Conservation (phyloP, 2,113 vertebrate genomes). For the Ancistrus triradiatus region DNA sequence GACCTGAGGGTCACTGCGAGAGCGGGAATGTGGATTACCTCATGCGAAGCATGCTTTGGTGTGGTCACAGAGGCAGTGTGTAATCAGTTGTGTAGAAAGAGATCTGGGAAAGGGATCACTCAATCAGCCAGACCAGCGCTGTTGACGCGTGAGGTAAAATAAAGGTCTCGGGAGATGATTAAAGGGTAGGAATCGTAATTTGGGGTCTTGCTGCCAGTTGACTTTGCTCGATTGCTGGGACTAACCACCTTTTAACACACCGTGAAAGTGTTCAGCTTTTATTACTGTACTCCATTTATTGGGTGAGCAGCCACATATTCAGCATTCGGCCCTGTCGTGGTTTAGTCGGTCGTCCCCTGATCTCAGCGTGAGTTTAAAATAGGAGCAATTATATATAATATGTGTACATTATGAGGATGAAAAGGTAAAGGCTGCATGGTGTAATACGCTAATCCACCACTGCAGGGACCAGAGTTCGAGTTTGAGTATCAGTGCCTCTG, state of each 20-base stretch:
- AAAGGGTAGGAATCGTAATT: conserved; percentile 53
- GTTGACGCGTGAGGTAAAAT: conserved; percentile 27
- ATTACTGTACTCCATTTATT: too few species aligned
- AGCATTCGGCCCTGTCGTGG: too few species aligned
- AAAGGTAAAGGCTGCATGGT: too few species aligned
- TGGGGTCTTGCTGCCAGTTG: conserved; percentile 50
- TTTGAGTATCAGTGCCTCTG: too few species aligned
- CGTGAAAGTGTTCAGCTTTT: too few species aligned
- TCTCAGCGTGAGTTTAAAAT: too few species aligned
- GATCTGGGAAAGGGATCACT: conserved; percentile 4
- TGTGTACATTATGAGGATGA: too few species aligned
- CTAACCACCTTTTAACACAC: conserved; percentile 25
- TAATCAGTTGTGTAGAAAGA: conserved; percentile 1
- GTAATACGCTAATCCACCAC: too few species aligned
- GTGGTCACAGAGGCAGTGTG: conserved; percentile 12
- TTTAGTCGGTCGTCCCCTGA: too few species aligned
- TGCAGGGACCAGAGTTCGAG: too few species aligned
- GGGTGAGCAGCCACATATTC: too few species aligned
- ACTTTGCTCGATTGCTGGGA: conserved; percentile 21
- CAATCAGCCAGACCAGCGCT: background rate
- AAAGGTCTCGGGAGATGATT: conserved; percentile 30
- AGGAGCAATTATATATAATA: too few species aligned
- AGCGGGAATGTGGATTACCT: background rate
- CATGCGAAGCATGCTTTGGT: conserved; percentile 2
- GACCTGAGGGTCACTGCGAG: background rate